Percentiles rank a stretch among this genome's conserved stretches.
Evolutionary conservation across 2,797 vertebrate species (phyloP).

Genomic region (Aldrovandia affinis): DNA sequence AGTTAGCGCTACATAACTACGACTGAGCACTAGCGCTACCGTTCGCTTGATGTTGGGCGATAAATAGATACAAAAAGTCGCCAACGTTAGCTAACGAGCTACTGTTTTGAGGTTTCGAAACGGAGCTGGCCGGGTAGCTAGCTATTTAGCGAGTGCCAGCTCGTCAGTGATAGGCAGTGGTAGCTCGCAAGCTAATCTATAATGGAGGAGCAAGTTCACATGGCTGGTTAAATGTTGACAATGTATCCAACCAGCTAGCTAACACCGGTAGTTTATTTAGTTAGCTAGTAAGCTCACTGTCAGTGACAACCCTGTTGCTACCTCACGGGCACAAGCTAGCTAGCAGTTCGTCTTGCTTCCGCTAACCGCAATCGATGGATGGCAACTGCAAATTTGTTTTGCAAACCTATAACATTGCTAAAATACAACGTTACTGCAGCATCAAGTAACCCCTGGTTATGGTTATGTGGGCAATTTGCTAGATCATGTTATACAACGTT

Average conservation of each 20-base stretch:
- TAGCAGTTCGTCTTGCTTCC: background rate
- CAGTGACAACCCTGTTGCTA: background rate
- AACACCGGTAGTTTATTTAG: background rate
- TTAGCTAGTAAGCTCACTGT: background rate
- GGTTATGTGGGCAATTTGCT: background rate
- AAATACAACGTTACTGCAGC: background rate
- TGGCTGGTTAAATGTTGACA: background rate
- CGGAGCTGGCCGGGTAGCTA: background rate
- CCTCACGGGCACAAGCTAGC: background rate
- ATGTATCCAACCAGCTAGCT: background rate
- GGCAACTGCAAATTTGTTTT: background rate
- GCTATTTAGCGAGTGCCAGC: background rate
- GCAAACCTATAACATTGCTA: background rate
- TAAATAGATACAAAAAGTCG: background rate
- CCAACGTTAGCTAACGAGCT: background rate
- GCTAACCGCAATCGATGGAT: background rate
- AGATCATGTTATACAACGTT: background rate
- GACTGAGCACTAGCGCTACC: background rate
- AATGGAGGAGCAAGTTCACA: background rate
- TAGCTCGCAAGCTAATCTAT: background rate
- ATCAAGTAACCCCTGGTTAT: background rate
- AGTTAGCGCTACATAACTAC: background rate
- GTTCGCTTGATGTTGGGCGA: background rate
- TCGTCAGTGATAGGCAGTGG: background rate
- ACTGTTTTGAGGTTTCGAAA: background rate